These are phyloP conservation scores for Leptarthrus brevirostris DNA, from an alignment of 2,888 invertebrate species.

Conservation along the genomic window DNA sequence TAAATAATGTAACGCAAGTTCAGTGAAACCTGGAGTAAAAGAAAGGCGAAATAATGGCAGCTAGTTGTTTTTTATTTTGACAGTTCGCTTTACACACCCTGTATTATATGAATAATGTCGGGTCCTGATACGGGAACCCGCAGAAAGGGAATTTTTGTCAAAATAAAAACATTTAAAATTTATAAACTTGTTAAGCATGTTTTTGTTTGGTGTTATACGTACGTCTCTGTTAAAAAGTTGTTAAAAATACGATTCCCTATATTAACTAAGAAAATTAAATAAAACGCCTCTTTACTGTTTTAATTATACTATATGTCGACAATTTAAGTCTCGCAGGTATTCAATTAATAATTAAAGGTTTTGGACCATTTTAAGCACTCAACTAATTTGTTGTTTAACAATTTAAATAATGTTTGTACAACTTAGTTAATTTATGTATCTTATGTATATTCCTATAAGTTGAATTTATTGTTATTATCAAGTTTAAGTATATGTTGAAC, in stretches of 20 bases:
- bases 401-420: too few species aligned
- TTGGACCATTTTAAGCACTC: too few species aligned
- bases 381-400: too few species aligned
- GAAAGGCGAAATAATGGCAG: constrained; percentile 48
- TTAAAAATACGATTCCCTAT: background rate
- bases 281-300: too few species aligned
- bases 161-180: constrained; percentile 28
- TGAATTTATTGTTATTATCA: too few species aligned
- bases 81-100: constrained; percentile 27
- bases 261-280: too few species aligned
- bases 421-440: too few species aligned
- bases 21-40: background rate
- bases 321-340: too few species aligned
- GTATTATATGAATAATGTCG: constrained; percentile 27
- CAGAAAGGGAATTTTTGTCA: constrained; percentile 39
- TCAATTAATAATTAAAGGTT: too few species aligned
- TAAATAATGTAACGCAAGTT: background rate
- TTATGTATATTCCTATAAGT: too few species aligned
- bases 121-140: background rate
- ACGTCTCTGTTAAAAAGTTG: constrained; percentile 1
- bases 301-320: too few species aligned
- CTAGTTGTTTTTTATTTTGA: constrained; percentile 45
- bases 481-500: too few species aligned
- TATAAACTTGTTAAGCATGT: background rate
- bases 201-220: constrained; percentile 24